phyloP scores from a whole-genome alignment of 1,140 invertebrate genomes.

The Adoxophyes honmai region DNA sequence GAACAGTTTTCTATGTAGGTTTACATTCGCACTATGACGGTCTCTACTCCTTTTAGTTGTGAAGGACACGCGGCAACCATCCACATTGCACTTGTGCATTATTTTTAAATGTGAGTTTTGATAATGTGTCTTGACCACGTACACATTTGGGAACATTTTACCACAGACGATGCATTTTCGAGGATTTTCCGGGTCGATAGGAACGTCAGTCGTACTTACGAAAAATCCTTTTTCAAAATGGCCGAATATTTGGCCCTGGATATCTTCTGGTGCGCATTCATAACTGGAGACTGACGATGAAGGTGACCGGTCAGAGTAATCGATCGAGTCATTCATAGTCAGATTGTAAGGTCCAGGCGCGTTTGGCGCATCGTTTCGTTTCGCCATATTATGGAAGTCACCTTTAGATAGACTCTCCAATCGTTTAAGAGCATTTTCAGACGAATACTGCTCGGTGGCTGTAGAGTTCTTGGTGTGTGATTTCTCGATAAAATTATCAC shows the following conservation, averaged over 20 bases:
- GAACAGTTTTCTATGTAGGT: constrained; percentile 92
- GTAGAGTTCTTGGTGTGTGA: constrained; percentile 20
- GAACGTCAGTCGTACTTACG: constrained; percentile 87
- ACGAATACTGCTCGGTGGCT: constrained; percentile 51
- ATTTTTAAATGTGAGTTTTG: constrained; percentile 97
- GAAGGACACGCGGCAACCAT: constrained; percentile 97
- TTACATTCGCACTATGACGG: constrained; percentile 94
- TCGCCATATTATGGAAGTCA: constrained; percentile 80
- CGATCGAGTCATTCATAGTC: constrained; percentile 60
- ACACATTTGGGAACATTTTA: constrained; percentile 96
- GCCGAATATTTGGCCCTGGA: constrained; percentile 80
- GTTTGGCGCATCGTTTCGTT: constrained; percentile 43
- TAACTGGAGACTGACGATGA: constrained; percentile 79
- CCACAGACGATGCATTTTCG: constrained; percentile 93
- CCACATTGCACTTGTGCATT: constrained; percentile 97
- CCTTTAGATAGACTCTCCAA: constrained; percentile 89
- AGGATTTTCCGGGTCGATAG: constrained; percentile 87
- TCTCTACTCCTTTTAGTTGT: constrained; percentile 96
- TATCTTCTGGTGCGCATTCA: constrained; percentile 78
- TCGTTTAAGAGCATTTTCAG: constrained; percentile 84
- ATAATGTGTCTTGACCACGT: constrained; percentile 96
- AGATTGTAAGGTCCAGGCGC: constrained; percentile 52
- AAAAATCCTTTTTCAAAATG: constrained; percentile 86
- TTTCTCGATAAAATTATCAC: constrained; percentile 39
- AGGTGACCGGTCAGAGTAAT: constrained; percentile 78